phyloP scores from a whole-genome alignment of 2,888 invertebrate genomes.

The Drosophila bunnanda region DNA sequence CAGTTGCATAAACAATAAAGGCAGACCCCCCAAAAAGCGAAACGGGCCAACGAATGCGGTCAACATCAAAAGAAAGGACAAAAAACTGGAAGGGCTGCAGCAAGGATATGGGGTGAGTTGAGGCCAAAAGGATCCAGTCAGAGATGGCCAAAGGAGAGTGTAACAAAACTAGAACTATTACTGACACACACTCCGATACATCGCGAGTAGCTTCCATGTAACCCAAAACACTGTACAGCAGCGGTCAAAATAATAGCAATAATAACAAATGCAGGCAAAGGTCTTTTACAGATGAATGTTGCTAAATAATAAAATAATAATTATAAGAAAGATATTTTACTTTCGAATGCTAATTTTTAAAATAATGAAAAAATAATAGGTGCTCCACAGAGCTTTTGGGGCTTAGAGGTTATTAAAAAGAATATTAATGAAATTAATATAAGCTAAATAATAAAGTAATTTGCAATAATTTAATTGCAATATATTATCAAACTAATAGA shows the following conservation, averaged over 20 bases:
- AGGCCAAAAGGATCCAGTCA: constrained; percentile 9
- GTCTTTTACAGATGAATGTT: too few relatives aligned
- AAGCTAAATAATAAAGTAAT: not conserved
- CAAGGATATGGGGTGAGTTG: not conserved
- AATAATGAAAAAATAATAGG: not conserved
- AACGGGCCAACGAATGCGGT: constrained; percentile 65
- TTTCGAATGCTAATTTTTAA: not conserved
- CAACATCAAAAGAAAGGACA: constrained; percentile 68
- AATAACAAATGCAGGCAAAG: not conserved
- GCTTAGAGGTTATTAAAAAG: not conserved
- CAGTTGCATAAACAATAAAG: constrained; percentile 78
- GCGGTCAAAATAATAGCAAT: not conserved
- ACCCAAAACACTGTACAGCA: not conserved
- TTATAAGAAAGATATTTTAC: not conserved
- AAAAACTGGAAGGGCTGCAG: constrained; percentile 22
- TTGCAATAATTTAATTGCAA: not conserved
- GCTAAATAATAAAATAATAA: not conserved
- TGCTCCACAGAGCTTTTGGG: not conserved
- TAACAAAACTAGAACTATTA: constrained; percentile 66
- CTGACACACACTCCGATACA: constrained; percentile 34
- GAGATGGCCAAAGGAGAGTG: constrained; percentile 25
- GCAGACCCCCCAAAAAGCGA: constrained; percentile 37
- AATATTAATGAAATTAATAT: too few relatives aligned
- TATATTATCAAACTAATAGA: not conserved
- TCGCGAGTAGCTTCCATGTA: constrained; percentile 18